Base-by-base conservation (phyloP, 2,888 invertebrate species). In the Pammene aurita region DNA sequence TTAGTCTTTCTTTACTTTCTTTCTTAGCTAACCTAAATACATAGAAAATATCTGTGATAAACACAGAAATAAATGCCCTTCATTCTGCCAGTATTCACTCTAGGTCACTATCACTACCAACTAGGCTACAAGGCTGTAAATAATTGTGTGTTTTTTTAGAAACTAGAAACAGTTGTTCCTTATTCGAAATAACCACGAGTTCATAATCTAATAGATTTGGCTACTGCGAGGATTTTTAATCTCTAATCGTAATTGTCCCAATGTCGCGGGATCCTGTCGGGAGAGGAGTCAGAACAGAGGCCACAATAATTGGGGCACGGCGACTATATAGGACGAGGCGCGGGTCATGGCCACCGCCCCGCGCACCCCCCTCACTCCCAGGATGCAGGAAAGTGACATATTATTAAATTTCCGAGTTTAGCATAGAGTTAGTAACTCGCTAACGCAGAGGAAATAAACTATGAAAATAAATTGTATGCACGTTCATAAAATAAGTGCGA, bases 251-350 rank as follows among this genome's bases (percentile, higher is more conserved):
- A 65, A 69, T 64, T 44, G 66, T 67, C 67, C 66, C 79, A 84
- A 82, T 83, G 80, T 79, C 80, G 78, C 79, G 84, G 87, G 85
- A 84, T 78, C 78, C 78, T 75, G 72, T 62, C 66, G 73, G 74
- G 77, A 75, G 78, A 26, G 26, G 26, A 26, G 26, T 77, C 73
- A 85, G 86, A 89, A 77, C 73, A 85, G 86, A 89, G 89, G 89
- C 82, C 86, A 75, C 74, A 71, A 83, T 86, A 90, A 89, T 89
- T 89, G 85, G 90, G 87, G 78, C 90, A 84, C 80, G 78, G 80
- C 83, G 81, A 74, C 80, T 73, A 88, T 88, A 80, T 87, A 84
- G 89, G 84, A 79, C 87, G 81, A 79, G 26, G 72, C 75, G 73
- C 81, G 81, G 90, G 90, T 91, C 91, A 90, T 79, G 89, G 91